Conservation (phyloP, 2,113 vertebrate species). For the Pangasianodon hypophthalmus region DNA sequence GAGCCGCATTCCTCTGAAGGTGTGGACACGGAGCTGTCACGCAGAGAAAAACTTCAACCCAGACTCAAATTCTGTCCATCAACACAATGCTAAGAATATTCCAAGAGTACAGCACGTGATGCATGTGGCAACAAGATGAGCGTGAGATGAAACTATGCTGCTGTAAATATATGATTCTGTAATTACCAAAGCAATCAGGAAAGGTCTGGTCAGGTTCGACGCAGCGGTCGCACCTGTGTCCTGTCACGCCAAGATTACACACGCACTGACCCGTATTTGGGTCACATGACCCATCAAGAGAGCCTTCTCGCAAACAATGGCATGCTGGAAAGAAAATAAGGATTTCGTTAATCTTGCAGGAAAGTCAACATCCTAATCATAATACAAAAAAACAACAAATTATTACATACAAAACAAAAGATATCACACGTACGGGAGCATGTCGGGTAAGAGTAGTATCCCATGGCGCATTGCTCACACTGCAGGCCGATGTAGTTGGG, state of each 20-base stretch:
- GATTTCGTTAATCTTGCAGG: not conserved
- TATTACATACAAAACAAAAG: not conserved
- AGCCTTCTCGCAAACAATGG: constrained; percentile 77
- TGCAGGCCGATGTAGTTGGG: constrained; percentile 65
- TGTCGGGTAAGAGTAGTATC: constrained; percentile 76
- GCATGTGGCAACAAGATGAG: constrained; percentile 17
- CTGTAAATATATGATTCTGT: not conserved
- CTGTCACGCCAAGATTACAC: constrained; percentile 75
- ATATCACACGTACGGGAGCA: constrained; percentile 71
- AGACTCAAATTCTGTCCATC: not conserved
- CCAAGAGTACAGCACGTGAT: not conserved
- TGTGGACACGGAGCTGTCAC: not conserved
- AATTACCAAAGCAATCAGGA: constrained; percentile 80
- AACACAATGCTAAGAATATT: not conserved
- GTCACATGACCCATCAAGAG: constrained; percentile 72
- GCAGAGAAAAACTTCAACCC: not conserved
- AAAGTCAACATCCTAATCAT: not conserved
- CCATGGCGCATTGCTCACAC: constrained; percentile 72
- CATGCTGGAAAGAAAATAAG: constrained; percentile 72
- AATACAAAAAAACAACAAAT: not conserved
- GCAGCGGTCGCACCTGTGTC: constrained; percentile 81
- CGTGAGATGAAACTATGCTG: not conserved
- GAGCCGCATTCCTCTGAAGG: not conserved
- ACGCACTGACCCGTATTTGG: constrained; percentile 76
- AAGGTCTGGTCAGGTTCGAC: constrained; percentile 70